These are phyloP conservation scores for Leptopilina drosophilae DNA, from an alignment of 2,888 invertebrate genomes.

Conservation along the genomic window DNA sequence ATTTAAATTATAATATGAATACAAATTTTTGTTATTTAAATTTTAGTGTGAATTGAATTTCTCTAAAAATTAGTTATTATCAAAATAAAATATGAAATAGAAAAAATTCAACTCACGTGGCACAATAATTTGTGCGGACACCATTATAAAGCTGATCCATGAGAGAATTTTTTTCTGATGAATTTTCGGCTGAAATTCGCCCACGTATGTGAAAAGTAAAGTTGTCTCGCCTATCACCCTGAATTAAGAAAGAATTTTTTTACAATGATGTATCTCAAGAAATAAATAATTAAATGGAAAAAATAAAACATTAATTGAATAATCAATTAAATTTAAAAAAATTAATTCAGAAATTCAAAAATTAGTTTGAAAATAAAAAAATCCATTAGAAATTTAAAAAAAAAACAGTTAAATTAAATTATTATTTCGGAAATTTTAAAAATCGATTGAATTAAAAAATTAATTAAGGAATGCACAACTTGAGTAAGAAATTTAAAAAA, in stretches of 20 bases:
- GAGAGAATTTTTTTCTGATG: conserved; percentile 87
- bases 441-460: too few relatives aligned
- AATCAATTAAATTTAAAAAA: neutral
- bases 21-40: neutral
- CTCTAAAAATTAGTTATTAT: neutral
- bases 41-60: neutral
- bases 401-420: too few relatives aligned
- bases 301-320: conserved; percentile 68
- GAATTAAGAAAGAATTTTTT: conserved; percentile 51
- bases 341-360: too few relatives aligned
- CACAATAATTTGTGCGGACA: conserved; percentile 84
- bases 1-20: too few relatives aligned
- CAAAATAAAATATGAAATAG: neutral
- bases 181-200: conserved; percentile 88
- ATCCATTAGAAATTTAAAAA: too few relatives aligned
- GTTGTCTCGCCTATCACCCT: conserved; percentile 89
- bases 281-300: conserved; percentile 32
- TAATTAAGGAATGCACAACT: too few relatives aligned
- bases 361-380: too few relatives aligned
- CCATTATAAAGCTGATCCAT: conserved; percentile 91
- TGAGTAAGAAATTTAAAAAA: too few relatives aligned
- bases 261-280: too few relatives aligned
- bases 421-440: too few relatives aligned
- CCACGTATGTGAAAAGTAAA: conserved; percentile 87
- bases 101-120: conserved; percentile 79